Base-by-base conservation (phyloP, 2,888 invertebrate species). In the Chymomyza amoena region DNA sequence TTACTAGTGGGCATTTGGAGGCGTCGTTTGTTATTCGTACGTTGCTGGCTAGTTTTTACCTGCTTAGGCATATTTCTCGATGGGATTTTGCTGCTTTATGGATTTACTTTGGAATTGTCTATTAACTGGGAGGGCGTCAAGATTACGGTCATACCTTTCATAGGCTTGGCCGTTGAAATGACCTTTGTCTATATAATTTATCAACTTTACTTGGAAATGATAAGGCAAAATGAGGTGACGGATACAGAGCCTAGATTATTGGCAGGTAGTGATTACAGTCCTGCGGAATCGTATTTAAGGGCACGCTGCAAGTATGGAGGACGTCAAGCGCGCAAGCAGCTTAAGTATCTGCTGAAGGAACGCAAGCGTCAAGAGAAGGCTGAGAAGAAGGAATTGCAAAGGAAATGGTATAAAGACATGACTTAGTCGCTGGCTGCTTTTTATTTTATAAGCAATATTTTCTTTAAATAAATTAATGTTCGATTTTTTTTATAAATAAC, bases 121-220 rank as follows among this genome's bases (percentile, higher is more conserved):
- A 57, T 80, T 0, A 77, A 80, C n/a, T 87, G 81, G 82, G 76
- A 84, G 25, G 80, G 82, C 10, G 65, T 84, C 0, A 77, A 73
- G 67, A 66, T 82, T 18, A 81, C 82, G 6, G 65, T 84, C 9
- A 1, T 85, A 59, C 84, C 84, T 0, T 88, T 85, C 16, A 61
- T 76, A 9, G 84, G 87, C 1, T 63, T 85, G 61, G 83, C 88
- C 61, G 84, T 87, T 16, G 84, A 85, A 69, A 85, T 85, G 84
- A 81, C 82, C 0, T 88, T 85, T 70, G 82, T 88, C 20, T 85
- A 81, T 10, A 79, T 85, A 20, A 60, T 85, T 28, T 84, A 88
- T 16, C 13, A 80, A 0, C 72, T 88, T n/a, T 85, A 85, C 50
- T 10, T 78, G 71, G 77, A 76, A 73, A 57, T 72, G 9, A 13